phyloP scores from a whole-genome alignment of 2,113 vertebrate genomes.

The human (Homo sapiens) region GRCh38 chr14:89495501-89496000 shows the following conservation, averaged over 20 bases:
- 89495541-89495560: not conserved
- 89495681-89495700: too few species aligned
- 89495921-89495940: not conserved
- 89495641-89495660: not conserved
- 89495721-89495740: not conserved
- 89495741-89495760: not conserved
- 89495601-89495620: not conserved
- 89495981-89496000: too few species aligned
- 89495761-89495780: not conserved
- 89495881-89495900: not conserved
- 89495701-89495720: not conserved
- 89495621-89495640: rapidly evolving
- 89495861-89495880: too few species aligned
- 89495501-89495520: not conserved
- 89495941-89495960: not conserved
- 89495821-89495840: not conserved
- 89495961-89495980: too few species aligned
- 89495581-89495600: not conserved
- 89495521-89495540: not conserved
- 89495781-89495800: too few species aligned
- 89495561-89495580: not conserved
- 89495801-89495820: not conserved
- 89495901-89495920: not conserved
- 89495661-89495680: too few species aligned
- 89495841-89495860: not conserved